These are phyloP conservation scores for Pteria penguin DNA, from an alignment of 2,888 invertebrate genomes.

Conservation along the genomic window DNA sequence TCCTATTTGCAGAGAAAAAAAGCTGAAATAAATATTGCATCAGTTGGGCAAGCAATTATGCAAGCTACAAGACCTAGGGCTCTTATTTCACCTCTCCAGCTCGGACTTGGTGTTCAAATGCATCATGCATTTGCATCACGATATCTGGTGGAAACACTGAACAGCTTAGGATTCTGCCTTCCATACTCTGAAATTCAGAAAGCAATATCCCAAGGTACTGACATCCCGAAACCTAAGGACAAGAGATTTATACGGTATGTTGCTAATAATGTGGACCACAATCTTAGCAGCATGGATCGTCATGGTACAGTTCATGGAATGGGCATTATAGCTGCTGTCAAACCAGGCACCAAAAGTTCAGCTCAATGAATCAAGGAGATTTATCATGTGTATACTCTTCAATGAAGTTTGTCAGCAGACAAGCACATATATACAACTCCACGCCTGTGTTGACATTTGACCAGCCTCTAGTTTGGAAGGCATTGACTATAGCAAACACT, in stretches of 20 bases:
- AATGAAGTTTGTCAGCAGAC: slow-evolving; percentile 43
- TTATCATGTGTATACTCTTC: slow-evolving; percentile 51
- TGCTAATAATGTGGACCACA: too few relatives aligned
- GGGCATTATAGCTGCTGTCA: too few relatives aligned
- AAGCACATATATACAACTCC: slow-evolving; percentile 27
- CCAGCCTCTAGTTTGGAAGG: slow-evolving; percentile 60
- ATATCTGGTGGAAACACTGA: slow-evolving; percentile 56
- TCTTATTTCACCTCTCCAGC: too few relatives aligned
- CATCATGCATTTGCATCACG: slow-evolving; percentile 61
- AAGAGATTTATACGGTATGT: too few relatives aligned
- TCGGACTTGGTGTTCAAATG: too few relatives aligned
- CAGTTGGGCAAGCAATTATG: too few relatives aligned
- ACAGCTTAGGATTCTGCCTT: slow-evolving; percentile 51
- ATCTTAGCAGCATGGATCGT: too few relatives aligned
- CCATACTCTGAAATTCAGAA: slow-evolving; percentile 50
- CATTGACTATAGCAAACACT: slow-evolving; percentile 3
- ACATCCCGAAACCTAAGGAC: too few relatives aligned
- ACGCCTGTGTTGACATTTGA: slow-evolving; percentile 53
- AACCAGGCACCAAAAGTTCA: slow-evolving; percentile 53
- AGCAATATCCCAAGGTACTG: slow-evolving; percentile 42
- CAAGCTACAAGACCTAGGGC: too few relatives aligned
- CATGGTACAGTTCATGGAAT: too few relatives aligned
- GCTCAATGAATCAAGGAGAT: slow-evolving; percentile 54
- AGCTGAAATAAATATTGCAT: too few relatives aligned
- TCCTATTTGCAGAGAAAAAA: too few relatives aligned